These are phyloP conservation scores for Strigops habroptila DNA, from an alignment of 2,113 vertebrate genomes.

Conservation along the genomic window DNA sequence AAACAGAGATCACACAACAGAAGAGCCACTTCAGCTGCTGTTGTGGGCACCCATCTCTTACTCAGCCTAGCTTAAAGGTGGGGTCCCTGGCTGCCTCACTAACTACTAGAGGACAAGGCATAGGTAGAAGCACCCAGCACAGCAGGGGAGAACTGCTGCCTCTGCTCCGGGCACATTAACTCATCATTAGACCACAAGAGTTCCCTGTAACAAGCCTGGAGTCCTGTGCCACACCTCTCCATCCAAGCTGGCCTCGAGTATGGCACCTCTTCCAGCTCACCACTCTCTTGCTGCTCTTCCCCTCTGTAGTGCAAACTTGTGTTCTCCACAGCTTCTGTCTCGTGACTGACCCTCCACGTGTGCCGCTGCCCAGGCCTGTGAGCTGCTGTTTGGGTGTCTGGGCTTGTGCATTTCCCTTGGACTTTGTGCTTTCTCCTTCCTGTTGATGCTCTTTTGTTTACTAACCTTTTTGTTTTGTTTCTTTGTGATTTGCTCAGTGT, in stretches of 20 bases:
- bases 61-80: background rate
- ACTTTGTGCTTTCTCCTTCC: constrained; percentile 3
- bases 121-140: background rate
- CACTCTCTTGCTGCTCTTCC: constrained; percentile 11
- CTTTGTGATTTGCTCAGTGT: constrained; percentile 88
- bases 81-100: background rate
- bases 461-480: constrained; percentile 72
- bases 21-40: background rate
- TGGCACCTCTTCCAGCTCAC: background rate
- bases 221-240: background rate
- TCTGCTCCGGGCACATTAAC: background rate
- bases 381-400: background rate
- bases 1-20: background rate
- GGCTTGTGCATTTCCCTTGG: background rate
- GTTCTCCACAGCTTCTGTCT: constrained; percentile 28
- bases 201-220: background rate
- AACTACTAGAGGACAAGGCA: background rate
- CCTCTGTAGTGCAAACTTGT: background rate
- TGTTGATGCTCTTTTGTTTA: constrained; percentile 58
- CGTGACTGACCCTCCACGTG: background rate
- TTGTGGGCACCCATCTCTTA: background rate
- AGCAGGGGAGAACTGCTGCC: background rate
- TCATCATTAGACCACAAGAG: background rate
- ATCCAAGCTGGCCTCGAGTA: background rate
- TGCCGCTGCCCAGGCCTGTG: background rate